These are phyloP conservation scores for Argopecten irradians DNA, from an alignment of 1,140 invertebrate genomes.

Conservation along the genomic window DNA sequence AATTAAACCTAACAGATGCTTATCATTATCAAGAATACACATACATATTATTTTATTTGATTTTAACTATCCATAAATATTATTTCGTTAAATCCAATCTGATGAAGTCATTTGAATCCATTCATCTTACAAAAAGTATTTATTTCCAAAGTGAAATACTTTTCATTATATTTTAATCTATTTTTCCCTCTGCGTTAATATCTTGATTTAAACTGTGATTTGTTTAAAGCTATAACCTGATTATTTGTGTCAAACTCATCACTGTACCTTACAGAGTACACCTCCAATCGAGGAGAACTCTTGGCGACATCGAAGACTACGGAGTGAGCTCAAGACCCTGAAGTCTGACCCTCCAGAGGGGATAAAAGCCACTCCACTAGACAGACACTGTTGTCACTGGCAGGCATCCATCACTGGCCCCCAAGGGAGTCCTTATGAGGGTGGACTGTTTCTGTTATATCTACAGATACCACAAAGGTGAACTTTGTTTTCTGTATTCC, in stretches of 20 bases:
- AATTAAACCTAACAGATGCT: too few species aligned
- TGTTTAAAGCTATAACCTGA: not conserved
- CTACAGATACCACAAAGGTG: constrained; percentile 89
- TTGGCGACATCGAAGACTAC: constrained; percentile 74
- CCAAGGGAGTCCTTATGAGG: constrained; percentile 78
- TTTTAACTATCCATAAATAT: too few species aligned
- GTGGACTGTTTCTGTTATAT: constrained; percentile 83
- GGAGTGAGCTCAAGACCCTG: constrained; percentile 75
- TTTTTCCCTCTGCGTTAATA: not conserved
- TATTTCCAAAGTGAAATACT: too few species aligned
- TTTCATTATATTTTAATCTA: too few species aligned
- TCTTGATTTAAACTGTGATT: not conserved
- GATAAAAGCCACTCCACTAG: constrained; percentile 91
- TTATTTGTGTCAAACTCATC: not conserved
- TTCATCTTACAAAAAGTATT: too few species aligned
- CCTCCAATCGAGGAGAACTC: constrained; percentile 75
- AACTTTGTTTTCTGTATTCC: too few species aligned
- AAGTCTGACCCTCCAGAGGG: constrained; percentile 91
- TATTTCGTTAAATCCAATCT: too few species aligned
- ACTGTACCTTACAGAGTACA: constrained; percentile 65
- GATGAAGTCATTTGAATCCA: too few species aligned
- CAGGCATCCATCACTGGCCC: constrained; percentile 77
- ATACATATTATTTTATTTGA: too few species aligned
- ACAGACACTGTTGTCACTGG: constrained; percentile 79
- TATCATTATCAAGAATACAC: too few species aligned